Evolutionary conservation across 2,888 invertebrate species (phyloP).

Genomic region (Apamea anceps): DNA sequence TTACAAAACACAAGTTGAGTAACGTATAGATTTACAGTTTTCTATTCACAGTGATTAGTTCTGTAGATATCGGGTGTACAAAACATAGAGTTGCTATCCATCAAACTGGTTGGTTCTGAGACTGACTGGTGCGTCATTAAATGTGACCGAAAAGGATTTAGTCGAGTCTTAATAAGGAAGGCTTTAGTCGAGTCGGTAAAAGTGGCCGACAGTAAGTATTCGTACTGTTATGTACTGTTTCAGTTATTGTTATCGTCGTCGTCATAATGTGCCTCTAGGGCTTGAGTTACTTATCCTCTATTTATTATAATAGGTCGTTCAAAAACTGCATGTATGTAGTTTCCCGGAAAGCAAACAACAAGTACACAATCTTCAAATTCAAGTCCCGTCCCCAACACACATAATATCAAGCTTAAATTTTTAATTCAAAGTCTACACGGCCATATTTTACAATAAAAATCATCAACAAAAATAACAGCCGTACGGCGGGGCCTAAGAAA

Average conservation of each 20-base stretch:
- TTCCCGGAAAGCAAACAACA: not conserved
- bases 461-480: conserved; percentile 54
- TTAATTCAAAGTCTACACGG: conserved; percentile 32
- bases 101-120: conserved; percentile 81
- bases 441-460: conserved; percentile 63
- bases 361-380: too few species aligned
- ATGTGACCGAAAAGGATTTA: conserved; percentile 88
- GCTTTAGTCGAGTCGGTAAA: conserved; percentile 80
- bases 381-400: conserved; percentile 8
- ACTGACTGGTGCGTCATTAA: conserved; percentile 85
- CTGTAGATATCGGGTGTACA: conserved; percentile 76
- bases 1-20: conserved; percentile 57
- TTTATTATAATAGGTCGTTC: not conserved
- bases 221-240: conserved; percentile 56
- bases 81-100: conserved; percentile 82
- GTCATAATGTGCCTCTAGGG: conserved; percentile 15
- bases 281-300: not conserved
- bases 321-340: not conserved
- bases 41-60: conserved; percentile 74
- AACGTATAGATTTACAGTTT: conserved; percentile 67
- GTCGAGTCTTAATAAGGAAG: conserved; percentile 83
- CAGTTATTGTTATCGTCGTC: conserved; percentile 57
- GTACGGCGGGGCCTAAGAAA: conserved; percentile 60
- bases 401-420: conserved; percentile 25
- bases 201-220: conserved; percentile 70